Percentiles rank a stretch among this genome's conserved stretches.
Conservation (phyloP, 2,113 vertebrate genomes). For the Thamnophis sirtalis region DNA sequence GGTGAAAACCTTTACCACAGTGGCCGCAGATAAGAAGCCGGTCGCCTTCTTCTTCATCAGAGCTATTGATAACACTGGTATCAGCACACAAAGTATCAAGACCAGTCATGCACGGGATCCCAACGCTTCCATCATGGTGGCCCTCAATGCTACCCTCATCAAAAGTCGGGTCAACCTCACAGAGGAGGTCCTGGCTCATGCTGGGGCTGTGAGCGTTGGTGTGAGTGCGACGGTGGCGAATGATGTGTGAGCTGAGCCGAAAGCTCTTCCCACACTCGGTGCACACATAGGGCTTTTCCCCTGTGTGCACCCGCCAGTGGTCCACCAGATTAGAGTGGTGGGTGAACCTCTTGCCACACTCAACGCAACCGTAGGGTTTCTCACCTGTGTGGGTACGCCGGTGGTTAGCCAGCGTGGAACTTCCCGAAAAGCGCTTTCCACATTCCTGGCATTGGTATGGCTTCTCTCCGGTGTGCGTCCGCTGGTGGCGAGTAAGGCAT, state of each 20-base stretch:
- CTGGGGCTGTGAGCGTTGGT: not conserved
- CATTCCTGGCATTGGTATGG: conserved; percentile 47
- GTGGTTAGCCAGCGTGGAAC: conserved; percentile 43
- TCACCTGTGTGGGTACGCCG: conserved; percentile 31
- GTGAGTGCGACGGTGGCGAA: conserved; percentile 32
- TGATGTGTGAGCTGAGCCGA: conserved; percentile 32
- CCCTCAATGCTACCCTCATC: not conserved
- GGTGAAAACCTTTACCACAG: conserved; percentile 23
- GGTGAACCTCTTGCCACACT: conserved; percentile 28
- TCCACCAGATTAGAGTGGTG: conserved; percentile 39
- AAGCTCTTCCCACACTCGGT: conserved; percentile 48
- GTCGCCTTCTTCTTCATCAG: not conserved
- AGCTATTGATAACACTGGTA: not conserved
- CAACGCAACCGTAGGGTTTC: conserved; percentile 35
- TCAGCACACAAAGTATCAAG: not conserved
- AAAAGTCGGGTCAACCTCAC: no score
- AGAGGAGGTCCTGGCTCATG: not conserved
- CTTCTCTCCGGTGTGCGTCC: conserved; percentile 38
- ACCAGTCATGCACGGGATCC: not conserved
- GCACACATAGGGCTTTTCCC: conserved; percentile 41
- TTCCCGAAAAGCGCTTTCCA: conserved; percentile 34
- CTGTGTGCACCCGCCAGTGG: conserved; percentile 37
- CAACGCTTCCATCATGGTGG: not conserved
- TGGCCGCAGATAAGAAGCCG: conserved; percentile 27
- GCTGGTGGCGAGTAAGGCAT: conserved; percentile 43